Base-by-base conservation (phyloP, 2,113 vertebrate genomes). In the Suncus etruscus region DNA sequence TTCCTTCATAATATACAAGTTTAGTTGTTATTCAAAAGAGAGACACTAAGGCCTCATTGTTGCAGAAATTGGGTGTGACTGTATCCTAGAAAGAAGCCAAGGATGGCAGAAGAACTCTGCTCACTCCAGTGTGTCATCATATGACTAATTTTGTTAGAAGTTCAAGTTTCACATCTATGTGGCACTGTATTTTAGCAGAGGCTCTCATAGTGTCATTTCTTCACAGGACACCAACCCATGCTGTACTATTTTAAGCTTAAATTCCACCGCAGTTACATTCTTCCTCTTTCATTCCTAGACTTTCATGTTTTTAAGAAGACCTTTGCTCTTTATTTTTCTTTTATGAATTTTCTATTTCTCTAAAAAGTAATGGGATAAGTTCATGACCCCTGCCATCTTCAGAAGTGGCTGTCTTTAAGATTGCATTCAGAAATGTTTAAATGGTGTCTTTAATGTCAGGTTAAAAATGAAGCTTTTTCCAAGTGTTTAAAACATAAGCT, bases 401-500 rank as follows among this genome's bases (percentile, higher is more conserved):
- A 66, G 92, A 94, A 78, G 31, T 79, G 51, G 87, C 48, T 83
- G 83, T 22, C 45, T 95, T 90, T 48, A 51, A 74, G 54, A 63
- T 32, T 63, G 72, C 61, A 29, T 92, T 95, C 76, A 83, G 24
- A 73, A 81, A 5, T 18, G 24, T 94, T 48, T 95, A 94, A n/a
- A 93, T 87, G 48, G 50, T 58, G 45, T 39, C 51, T 94, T 97
- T 97, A 94, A 89, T 95, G 47, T 61, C 58, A 78, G 86, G 80
- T 76, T 51, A 50, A 69, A 66, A 89, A 94, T 63, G 85, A 94
- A 89, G 93, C 86, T 45, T 90, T 94, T 68, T 78, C 86, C 87
- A 12, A 83, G 51, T 74, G 87, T 94, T 94, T 91, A 79, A 93
- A 92, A 58, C 83, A 29, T 11, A 39, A 39, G 72, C 85, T 88